Evolutionary conservation across 2,797 vertebrate genomes (phyloP).

Genomic region (Valencia hispanica): DNA sequence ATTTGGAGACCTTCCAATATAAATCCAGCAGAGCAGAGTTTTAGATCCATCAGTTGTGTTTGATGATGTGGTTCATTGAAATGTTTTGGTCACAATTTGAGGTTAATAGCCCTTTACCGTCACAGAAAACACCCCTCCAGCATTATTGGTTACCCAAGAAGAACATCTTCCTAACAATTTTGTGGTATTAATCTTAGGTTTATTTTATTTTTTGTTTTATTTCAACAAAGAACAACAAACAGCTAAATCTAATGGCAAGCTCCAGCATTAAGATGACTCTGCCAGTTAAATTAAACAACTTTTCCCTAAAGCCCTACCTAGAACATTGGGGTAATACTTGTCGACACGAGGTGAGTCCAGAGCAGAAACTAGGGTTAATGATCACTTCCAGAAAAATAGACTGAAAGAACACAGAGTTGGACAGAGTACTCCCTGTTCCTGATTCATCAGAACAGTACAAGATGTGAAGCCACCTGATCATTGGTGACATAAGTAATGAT

Average conservation of each 20-base stretch:
- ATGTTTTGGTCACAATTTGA: constrained; percentile 31
- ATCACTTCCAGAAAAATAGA: constrained; percentile 9
- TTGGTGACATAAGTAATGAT: neutral
- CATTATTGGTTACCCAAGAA: no score
- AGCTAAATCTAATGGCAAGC: neutral
- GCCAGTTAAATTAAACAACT: neutral
- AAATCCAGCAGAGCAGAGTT: constrained; percentile 16
- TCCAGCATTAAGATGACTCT: neutral
- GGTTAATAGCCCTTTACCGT: constrained; percentile 34
- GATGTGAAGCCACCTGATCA: neutral
- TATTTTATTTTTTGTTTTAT: no score
- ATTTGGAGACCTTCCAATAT: constrained; percentile 45
- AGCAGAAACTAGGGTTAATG: neutral
- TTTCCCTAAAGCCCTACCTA: neutral
- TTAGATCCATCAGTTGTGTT: neutral
- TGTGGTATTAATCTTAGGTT: no score
- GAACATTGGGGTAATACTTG: neutral
- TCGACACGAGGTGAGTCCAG: neutral
- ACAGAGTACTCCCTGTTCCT: neutral
- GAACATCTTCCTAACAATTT: no score
- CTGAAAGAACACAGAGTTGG: neutral
- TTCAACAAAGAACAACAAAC: neutral
- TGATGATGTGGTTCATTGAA: neutral
- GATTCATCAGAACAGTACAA: neutral
- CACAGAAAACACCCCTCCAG: neutral